phyloP scores from a whole-genome alignment of 2,888 invertebrate genomes.

The Thereva unica region DNA sequence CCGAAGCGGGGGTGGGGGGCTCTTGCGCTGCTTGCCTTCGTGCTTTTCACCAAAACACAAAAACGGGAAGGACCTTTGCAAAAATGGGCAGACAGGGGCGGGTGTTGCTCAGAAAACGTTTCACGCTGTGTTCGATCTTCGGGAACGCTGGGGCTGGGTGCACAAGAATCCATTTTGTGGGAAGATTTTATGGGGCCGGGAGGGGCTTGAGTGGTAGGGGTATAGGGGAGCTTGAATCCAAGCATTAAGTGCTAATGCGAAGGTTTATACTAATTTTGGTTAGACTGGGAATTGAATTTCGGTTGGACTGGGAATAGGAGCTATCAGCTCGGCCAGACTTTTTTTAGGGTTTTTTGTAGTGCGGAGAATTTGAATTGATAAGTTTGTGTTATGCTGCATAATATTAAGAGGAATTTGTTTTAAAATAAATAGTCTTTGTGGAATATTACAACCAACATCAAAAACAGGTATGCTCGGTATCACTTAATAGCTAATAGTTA shows the following conservation, averaged over 20 bases:
- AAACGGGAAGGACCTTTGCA: constrained; percentile 6
- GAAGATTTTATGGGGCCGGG: neutral
- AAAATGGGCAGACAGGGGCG: constrained; percentile 8
- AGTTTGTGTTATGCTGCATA: no score
- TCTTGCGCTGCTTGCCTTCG: no score
- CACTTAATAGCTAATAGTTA: no score
- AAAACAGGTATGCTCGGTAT: no score
- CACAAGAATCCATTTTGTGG: constrained; percentile 18
- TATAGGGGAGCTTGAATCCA: constrained; percentile 3
- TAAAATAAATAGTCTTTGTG: no score
- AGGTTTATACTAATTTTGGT: constrained; percentile 6
- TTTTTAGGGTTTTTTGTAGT: no score
- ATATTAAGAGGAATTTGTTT: no score
- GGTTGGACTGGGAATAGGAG: no score
- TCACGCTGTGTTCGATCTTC: constrained; percentile 29
- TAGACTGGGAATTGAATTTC: constrained; percentile 10
- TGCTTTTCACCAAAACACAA: constrained; percentile 1
- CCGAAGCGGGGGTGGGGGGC: no score
- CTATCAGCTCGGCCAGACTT: no score
- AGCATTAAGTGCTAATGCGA: constrained; percentile 23
- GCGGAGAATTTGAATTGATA: no score
- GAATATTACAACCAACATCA: no score
- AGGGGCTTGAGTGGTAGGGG: neutral
- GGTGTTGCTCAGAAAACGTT: constrained; percentile 13
- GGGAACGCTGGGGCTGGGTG: constrained; percentile 4